A percentile compares a stretch with the other conserved stretches of the same genome.
Conservation (phyloP, 2,113 vertebrate species). For the Nycticebus coucang region DNA sequence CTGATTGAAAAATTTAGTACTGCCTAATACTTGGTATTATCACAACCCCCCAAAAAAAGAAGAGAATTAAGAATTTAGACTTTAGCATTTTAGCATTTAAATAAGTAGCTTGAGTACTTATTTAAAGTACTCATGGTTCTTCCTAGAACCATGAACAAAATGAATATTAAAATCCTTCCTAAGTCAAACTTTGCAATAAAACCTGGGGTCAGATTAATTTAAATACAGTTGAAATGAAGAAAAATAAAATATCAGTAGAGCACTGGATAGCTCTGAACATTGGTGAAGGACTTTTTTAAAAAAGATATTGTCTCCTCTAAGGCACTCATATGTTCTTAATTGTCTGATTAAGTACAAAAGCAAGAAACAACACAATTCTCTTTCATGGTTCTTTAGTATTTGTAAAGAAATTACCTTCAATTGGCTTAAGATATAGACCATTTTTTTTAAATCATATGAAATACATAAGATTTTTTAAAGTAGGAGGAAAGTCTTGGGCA, state of each 20-base stretch:
- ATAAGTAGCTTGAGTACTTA: neutral
- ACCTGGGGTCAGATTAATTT: neutral
- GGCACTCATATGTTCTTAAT: neutral
- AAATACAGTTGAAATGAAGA: neutral
- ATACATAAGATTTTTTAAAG: neutral
- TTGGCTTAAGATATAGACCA: neutral
- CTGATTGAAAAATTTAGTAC: neutral
- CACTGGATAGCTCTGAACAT: neutral
- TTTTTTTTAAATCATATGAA: neutral
- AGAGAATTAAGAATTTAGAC: neutral
- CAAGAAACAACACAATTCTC: neutral
- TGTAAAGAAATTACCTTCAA: neutral
- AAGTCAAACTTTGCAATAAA: conserved; percentile 49
- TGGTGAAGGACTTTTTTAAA: neutral
- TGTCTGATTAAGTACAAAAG: neutral
- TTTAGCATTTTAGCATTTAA: no score
- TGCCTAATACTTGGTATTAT: neutral
- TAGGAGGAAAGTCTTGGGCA: neutral
- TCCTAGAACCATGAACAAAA: neutral
- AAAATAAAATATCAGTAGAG: neutral
- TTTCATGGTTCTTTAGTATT: neutral
- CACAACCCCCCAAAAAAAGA: neutral
- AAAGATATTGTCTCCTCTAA: neutral
- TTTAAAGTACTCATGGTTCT: neutral
- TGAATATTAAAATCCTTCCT: conserved; percentile 4